Evolutionary conservation across 2,888 invertebrate species (phyloP).

Genomic region (Calliscelio sp.): DNA sequence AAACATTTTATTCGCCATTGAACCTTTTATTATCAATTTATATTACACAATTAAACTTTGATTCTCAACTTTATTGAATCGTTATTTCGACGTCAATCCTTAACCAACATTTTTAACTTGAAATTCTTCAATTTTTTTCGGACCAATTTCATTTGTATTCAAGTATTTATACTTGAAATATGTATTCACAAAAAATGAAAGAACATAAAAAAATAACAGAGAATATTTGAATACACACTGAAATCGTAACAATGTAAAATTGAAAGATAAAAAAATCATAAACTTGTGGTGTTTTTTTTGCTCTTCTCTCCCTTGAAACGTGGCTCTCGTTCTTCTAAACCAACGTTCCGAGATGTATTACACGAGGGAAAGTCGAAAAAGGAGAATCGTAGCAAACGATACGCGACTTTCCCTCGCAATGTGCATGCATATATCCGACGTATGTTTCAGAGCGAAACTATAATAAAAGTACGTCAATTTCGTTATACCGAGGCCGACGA

Average conservation of each 20-base stretch:
- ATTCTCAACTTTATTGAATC: too few species aligned
- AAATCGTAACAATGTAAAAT: background rate
- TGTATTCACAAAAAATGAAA: too few species aligned
- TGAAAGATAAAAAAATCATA: background rate
- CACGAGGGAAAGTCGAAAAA: constrained; percentile 72
- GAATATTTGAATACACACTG: too few species aligned
- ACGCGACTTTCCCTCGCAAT: constrained; percentile 70
- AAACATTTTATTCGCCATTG: too few species aligned
- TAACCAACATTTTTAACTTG: too few species aligned
- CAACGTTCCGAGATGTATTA: constrained; percentile 37
- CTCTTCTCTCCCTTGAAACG: background rate
- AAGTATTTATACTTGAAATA: too few species aligned
- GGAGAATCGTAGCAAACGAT: constrained; percentile 66
- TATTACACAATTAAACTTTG: too few species aligned
- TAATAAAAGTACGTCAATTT: constrained; percentile 54
- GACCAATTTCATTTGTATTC: too few species aligned
- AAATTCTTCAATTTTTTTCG: too few species aligned
- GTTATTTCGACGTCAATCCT: too few species aligned
- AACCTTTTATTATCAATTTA: too few species aligned
- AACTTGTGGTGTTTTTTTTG: background rate
- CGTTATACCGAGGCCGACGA: constrained; percentile 29
- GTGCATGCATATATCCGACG: constrained; percentile 48
- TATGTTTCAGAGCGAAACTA: constrained; percentile 64
- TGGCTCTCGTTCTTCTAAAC: constrained; percentile 20
- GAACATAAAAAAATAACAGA: too few species aligned